Evolutionary conservation across 2,797 vertebrate species (phyloP), one percentile per base, ranked within the genome.

Genomic region (Peromyscus melanophrys): DNA sequence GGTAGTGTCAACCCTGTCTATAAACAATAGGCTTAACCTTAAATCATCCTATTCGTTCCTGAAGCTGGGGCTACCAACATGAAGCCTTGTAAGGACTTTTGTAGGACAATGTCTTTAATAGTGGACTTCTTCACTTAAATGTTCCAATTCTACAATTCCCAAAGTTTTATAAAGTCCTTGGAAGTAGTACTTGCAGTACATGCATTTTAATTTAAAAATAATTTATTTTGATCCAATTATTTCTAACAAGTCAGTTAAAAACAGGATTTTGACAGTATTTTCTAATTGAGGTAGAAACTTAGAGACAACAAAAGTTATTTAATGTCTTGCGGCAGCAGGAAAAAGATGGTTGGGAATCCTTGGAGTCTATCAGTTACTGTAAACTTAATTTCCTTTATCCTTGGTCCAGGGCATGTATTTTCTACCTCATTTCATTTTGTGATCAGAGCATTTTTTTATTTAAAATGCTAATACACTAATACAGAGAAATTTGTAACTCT

Each of bases 191-290:
- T 80, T 9, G 17, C 16, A 57, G 6, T 86, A 34, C 78, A 59
- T 87, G 85, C 19, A 86, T 76, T 90, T 90, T 96, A 13, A 86
- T 61, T 75, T 95, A 83, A 90, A 43, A 75, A n/a, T 83, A 43
- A 31, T n/a, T 77, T 90, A 19, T 90, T 75, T 96, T 91, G n/a
- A 86, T 86, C 11, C 19, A 86, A 0, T 96, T 93, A 89, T 92
- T 82, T 93, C 65, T 94, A 73, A 63, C 14, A 94, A 90, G 25
- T 85, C 49, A 95, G 27, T 88, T 67, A 92, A 90, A 57, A 34
- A 93, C 95, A 89, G 69, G 12, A 92, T 83, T 90, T 78, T 87
- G 46, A 85, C 59, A 14, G 2, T 46, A 82, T 95, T 7, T 55
- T 46, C 29, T 81, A 80, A 80, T 89, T 84, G 93, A 73, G 59